Evolutionary conservation across 64 coral and sea anemone genomes (phyloP).

Genomic region (Hydrozoanthus tunicans): DNA sequence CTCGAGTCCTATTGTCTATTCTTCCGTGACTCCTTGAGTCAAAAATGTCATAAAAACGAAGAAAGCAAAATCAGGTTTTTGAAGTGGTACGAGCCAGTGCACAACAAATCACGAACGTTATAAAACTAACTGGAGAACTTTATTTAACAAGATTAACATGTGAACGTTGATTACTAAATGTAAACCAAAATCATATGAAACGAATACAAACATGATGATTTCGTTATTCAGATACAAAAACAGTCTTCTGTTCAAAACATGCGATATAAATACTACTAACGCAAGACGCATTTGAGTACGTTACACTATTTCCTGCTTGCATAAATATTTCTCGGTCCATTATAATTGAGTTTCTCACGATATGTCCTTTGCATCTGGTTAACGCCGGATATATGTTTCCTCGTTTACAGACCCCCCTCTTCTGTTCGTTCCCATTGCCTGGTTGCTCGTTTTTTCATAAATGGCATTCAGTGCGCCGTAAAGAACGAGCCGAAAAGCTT

Average conservation of each 20-base stretch:
- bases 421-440: too few relatives aligned
- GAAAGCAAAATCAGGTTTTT: too few relatives aligned
- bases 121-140: not conserved
- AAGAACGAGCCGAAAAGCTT: too few relatives aligned
- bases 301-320: not conserved
- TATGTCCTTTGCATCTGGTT: not conserved
- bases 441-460: too few relatives aligned
- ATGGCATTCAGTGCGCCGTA: too few relatives aligned
- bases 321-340: constrained; percentile 22
- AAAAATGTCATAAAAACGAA: too few relatives aligned
- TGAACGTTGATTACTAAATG: not conserved
- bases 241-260: constrained; percentile 31
- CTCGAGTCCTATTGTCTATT: too few relatives aligned
- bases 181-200: not conserved
- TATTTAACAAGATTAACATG: not conserved
- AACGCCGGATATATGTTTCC: too few relatives aligned
- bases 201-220: not conserved
- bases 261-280: constrained; percentile 13
- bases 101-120: not conserved
- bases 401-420: too few relatives aligned
- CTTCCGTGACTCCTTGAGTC: too few relatives aligned
- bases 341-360: constrained; percentile 1
- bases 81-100: not conserved
- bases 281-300: constrained; percentile 26
- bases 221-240: not conserved